A percentile compares a stretch with the other conserved stretches of the same genome.
These are phyloP conservation scores for Pteropus rufus DNA, from an alignment of 2,797 vertebrate genomes.

Conservation along the genomic window DNA sequence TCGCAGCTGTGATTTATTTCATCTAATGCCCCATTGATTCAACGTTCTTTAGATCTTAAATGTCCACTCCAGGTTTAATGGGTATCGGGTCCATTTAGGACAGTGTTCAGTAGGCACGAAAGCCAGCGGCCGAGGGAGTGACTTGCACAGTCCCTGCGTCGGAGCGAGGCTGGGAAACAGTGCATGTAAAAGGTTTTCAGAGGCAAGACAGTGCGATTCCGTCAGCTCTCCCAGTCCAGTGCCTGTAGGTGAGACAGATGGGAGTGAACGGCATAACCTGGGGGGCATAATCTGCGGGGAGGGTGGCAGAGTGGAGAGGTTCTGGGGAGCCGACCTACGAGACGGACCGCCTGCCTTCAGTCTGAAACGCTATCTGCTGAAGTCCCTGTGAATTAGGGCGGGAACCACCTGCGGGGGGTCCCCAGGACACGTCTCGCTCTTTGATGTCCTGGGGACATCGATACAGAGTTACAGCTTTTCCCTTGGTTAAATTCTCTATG, in stretches of 20 bases:
- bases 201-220: background rate
- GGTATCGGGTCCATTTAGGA: slow-evolving; percentile 53
- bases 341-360: background rate
- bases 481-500: background rate
- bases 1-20: slow-evolving; percentile 69
- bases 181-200: slow-evolving; percentile 8
- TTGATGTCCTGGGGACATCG: background rate
- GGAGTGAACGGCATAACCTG: background rate
- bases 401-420: fast-evolving
- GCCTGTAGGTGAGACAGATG: background rate
- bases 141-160: background rate
- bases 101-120: background rate
- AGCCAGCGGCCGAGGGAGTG: background rate
- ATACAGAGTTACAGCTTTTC: background rate
- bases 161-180: background rate
- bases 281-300: background rate
- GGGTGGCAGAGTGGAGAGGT: background rate
- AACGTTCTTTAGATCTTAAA: slow-evolving; percentile 69
- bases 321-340: fast-evolving
- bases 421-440: background rate
- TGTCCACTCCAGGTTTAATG: slow-evolving; percentile 70
- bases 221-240: background rate
- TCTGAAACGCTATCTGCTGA: background rate
- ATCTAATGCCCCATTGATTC: slow-evolving; percentile 75
- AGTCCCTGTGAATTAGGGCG: fast-evolving